Percentiles rank a stretch among this genome's conserved stretches.
Evolutionary conservation across 2,113 vertebrate genomes (phyloP).

Genomic region (Cavia porcellus): DNA sequence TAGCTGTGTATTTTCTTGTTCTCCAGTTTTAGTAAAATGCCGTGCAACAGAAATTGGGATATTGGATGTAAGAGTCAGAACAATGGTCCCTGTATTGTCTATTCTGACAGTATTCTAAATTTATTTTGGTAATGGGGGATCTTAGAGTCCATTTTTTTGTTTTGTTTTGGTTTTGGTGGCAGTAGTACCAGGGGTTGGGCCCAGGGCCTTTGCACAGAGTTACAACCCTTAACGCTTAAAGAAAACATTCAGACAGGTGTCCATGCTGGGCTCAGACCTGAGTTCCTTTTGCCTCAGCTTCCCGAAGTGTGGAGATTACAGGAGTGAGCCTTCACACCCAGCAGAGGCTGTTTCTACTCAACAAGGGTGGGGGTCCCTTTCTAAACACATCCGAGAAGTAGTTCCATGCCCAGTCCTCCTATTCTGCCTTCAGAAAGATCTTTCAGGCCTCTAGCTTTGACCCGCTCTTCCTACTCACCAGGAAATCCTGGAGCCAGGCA

Average conservation of each 20-base stretch:
- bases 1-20: conserved; percentile 49
- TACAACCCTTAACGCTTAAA: background rate
- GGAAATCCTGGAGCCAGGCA: background rate
- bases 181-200: background rate
- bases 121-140: conserved; percentile 36
- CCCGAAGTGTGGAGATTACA: background rate
- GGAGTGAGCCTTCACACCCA: background rate
- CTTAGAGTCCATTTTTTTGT: background rate
- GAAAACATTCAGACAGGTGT: background rate
- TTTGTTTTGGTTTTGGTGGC: background rate
- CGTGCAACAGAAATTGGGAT: conserved; percentile 27
- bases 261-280: background rate
- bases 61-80: conserved; percentile 57
- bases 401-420: background rate
- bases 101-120: conserved; percentile 60
- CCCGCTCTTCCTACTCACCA: background rate
- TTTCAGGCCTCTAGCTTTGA: background rate
- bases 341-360: background rate
- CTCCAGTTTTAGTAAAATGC: conserved; percentile 19
- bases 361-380: background rate
- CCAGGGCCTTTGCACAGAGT: background rate
- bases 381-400: background rate
- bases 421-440: background rate
- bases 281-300: background rate
- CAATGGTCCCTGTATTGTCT: background rate